phyloP scores from a whole-genome alignment of 2,113 vertebrate genomes.

The Nettapus auritus region DNA sequence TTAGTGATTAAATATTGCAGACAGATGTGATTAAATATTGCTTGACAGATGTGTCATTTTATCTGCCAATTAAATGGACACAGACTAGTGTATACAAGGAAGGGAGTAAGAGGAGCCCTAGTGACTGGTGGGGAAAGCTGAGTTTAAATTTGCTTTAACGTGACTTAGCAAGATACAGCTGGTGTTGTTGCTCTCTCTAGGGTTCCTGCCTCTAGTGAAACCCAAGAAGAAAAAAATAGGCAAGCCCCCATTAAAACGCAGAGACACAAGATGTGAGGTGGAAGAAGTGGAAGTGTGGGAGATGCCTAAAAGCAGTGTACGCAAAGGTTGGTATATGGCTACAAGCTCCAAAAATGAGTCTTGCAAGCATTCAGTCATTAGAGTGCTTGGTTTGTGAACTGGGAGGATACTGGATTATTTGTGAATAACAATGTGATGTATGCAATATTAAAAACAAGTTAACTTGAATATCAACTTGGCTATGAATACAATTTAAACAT shows the following conservation, averaged over 20 bases:
- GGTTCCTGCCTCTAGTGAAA: conserved; percentile 1
- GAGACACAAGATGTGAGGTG: conserved; percentile 49
- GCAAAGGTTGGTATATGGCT: conserved; percentile 46
- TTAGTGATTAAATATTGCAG: not conserved
- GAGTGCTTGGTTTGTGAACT: not conserved
- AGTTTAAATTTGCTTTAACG: not conserved
- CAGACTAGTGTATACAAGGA: not conserved
- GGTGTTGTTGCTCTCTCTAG: not conserved
- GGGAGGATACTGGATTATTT: not conserved
- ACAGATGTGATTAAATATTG: fast-evolving
- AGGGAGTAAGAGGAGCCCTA: not conserved
- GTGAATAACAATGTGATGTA: not conserved
- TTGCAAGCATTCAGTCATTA: not conserved
- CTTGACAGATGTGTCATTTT: not conserved
- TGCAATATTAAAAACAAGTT: not conserved
- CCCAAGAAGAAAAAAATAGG: conserved; percentile 60
- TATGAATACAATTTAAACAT: not conserved
- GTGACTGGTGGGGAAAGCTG: not conserved
- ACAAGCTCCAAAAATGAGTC: not conserved
- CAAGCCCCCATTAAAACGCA: conserved; percentile 62
- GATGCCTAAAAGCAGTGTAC: not conserved
- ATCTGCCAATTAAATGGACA: not conserved
- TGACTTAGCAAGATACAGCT: not conserved
- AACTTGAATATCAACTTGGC: not conserved
- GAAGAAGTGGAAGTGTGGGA: conserved; percentile 59